A percentile compares a stretch with the other conserved stretches of the same genome.
phyloP scores from a whole-genome alignment of 2,888 invertebrate genomes.

The Eilema depressum region DNA sequence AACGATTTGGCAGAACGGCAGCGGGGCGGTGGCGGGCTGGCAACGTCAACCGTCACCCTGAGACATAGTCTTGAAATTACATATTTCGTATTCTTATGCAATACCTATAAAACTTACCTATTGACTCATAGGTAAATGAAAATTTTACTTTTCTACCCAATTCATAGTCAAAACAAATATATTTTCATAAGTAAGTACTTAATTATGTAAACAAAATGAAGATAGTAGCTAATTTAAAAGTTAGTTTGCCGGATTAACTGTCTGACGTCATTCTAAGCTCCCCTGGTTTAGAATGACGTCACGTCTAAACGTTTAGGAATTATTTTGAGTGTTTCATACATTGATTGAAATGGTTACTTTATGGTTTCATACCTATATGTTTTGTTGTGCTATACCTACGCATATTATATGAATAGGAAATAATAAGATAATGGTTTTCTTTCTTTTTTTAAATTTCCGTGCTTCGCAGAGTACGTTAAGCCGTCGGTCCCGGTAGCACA shows the following conservation, averaged over 20 bases:
- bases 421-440: no score
- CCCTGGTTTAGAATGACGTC: no score
- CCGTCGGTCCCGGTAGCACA: no score
- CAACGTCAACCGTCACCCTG: not conserved
- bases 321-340: no score
- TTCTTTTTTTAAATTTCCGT: no score
- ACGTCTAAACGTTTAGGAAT: no score
- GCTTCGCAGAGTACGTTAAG: no score
- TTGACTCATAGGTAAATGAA: not conserved
- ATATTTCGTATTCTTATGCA: constrained; percentile 10
- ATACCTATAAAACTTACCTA: not conserved
- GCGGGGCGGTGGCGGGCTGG: not conserved
- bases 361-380: no score
- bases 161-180: not conserved
- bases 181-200: no score
- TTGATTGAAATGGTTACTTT: no score
- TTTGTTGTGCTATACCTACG: no score
- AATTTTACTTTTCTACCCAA: not conserved
- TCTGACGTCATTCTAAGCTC: not conserved
- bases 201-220: not conserved
- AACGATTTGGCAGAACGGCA: not conserved
- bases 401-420: no score
- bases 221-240: not conserved
- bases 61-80: not conserved
- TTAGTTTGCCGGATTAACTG: not conserved